Conservation (phyloP, 2,797 vertebrate species). For the Spea hammondii region DNA sequence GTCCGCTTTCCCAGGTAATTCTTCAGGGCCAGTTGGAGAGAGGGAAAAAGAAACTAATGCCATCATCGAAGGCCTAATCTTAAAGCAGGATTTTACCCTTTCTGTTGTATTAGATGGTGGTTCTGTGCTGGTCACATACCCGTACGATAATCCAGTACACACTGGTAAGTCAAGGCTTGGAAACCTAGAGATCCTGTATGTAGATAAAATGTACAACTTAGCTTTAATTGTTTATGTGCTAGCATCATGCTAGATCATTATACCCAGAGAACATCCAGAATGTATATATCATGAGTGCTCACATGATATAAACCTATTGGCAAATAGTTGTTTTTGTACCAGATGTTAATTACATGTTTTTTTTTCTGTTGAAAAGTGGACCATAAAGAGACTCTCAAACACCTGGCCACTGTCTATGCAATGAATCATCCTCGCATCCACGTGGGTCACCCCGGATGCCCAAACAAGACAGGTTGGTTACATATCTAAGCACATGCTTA, state of each 20-base stretch:
- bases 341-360: constrained; percentile 13
- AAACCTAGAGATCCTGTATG: too few species aligned
- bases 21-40: constrained; percentile 70
- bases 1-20: constrained; percentile 76
- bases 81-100: constrained; percentile 82
- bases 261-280: too few species aligned
- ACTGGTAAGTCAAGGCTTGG: constrained; percentile 70
- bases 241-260: not conserved
- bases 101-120: constrained; percentile 93
- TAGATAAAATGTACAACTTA: too few species aligned
- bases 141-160: constrained; percentile 90
- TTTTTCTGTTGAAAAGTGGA: constrained; percentile 71
- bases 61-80: constrained; percentile 85
- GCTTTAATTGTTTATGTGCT: too few species aligned
- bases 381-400: constrained; percentile 89
- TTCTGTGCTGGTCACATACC: constrained; percentile 87
- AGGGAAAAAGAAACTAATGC: constrained; percentile 87
- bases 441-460: constrained; percentile 83
- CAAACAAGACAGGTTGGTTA: constrained; percentile 76
- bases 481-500: not conserved
- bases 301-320: too few species aligned
- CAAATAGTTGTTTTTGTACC: too few species aligned
- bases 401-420: constrained; percentile 89
- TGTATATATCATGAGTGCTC: too few species aligned
- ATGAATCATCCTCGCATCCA: constrained; percentile 91